These are phyloP conservation scores for Labeo calbasu DNA, from an alignment of 2,797 vertebrate species.

Conservation along the genomic window DNA sequence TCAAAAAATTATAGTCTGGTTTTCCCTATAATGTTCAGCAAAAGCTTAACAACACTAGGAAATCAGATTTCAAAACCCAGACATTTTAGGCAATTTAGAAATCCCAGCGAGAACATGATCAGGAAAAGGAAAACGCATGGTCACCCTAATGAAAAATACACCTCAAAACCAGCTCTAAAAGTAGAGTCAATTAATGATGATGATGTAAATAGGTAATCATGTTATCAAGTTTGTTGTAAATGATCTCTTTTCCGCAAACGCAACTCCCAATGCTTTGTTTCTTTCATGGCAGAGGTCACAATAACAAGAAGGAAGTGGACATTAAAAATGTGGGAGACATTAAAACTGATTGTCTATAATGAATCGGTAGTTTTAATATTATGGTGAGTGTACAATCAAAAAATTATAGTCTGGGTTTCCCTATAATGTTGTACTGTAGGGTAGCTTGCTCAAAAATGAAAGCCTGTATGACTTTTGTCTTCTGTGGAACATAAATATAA, in stretches of 20 bases:
- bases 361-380: neutral
- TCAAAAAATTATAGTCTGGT: neutral
- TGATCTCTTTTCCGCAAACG: neutral
- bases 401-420: neutral
- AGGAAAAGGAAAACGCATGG: neutral
- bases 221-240: slow-evolving; percentile 3
- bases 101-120: neutral
- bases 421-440: too few species aligned
- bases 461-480: neutral
- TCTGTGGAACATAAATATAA: neutral
- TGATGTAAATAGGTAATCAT: neutral
- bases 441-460: too few species aligned
- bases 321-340: slow-evolving; percentile 2
- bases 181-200: neutral
- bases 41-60: neutral
- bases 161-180: neutral
- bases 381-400: neutral
- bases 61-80: neutral
- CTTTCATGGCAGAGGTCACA: neutral
- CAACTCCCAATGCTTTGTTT: neutral
- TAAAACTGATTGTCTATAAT: neutral
- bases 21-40: neutral
- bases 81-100: neutral
- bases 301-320: slow-evolving; percentile 5
- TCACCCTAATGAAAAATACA: neutral